Base-by-base conservation (phyloP, 2,888 invertebrate species). In the Ellobium chinense region DNA sequence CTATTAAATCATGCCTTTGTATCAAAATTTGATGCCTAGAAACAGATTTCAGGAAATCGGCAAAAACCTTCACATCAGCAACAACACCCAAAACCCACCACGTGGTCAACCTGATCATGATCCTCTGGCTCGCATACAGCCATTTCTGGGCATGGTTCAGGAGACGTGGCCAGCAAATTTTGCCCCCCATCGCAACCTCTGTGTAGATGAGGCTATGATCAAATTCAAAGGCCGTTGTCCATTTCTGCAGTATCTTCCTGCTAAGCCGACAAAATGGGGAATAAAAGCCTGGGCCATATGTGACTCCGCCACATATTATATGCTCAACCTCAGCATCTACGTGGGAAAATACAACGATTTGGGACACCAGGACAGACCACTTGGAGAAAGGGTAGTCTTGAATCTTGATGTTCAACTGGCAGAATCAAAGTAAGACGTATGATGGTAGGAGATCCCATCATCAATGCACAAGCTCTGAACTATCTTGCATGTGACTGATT, bases 221-320 rank as follows among this genome's bases (percentile, higher is more conserved):
- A 58, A 56, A 70, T 70, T 70, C 56, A 70, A 70, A n/a, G 70
- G 70, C 1, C 1, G 73, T 27, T 73, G 70, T 29, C 54, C 70
- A 2, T 56, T 70, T 21, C 56, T 70, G 12, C 56, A 34, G 56
- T 34, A 56, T 31, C 21, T 56, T 18, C 56, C 70, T 21, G 46
- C 70, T 27, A 56, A 54, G 29, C 56, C 70, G 18, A 56, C 56
- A 1, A 70, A 73, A 24, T 60, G 37, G 60, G 73, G 60, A 14
- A 73, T 73, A 24, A 73, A 58, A 56, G 60, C 60, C 0, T 73
- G 73, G 60, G 73, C 29, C 27, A 24, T 73, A 12, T 56, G 58
- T 0, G 73, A 73, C 24, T 58, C 58, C 21, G 73, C 56, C 3
- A 36, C 60, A 0, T 73, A n/a, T 24, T 60, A 60, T 5, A 31